Percentiles rank a stretch among this genome's conserved stretches.
These are phyloP conservation scores for Ginglymostoma cirratum DNA, from an alignment of 2,113 vertebrate genomes.

Conservation along the genomic window DNA sequence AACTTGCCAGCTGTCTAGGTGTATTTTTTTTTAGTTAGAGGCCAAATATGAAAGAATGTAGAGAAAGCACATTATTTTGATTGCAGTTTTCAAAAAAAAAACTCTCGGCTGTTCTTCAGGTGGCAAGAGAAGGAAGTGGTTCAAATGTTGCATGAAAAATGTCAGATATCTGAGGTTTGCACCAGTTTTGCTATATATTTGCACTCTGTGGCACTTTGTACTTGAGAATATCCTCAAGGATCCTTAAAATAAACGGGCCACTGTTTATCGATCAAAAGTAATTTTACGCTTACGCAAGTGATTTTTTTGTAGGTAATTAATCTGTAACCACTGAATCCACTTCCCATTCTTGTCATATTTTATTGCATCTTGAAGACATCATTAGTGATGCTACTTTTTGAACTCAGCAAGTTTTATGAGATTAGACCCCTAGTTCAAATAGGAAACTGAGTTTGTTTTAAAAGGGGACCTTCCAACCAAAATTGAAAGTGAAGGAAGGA, in stretches of 20 bases:
- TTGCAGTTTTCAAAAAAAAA: not conserved
- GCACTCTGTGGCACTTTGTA: not conserved
- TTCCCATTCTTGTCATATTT: slow-evolving; percentile 1
- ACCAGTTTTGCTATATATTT: not conserved
- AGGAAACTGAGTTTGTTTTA: not conserved
- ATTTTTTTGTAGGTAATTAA: not conserved
- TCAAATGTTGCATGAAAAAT: not conserved
- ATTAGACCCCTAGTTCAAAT: not conserved
- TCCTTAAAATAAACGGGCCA: not conserved
- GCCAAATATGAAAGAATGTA: not conserved
- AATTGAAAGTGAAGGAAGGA: slow-evolving; percentile 8
- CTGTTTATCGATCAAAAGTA: slow-evolving; percentile 22
- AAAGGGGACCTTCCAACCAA: not conserved
- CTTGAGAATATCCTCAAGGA: not conserved
- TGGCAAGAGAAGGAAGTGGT: not conserved
- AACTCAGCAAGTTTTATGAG: not conserved
- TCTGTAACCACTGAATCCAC: not conserved
- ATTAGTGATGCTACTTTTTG: not conserved
- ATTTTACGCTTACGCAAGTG: not conserved
- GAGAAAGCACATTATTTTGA: not conserved
- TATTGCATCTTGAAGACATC: not conserved
- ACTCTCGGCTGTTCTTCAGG: not conserved
- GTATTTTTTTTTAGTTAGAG: not conserved
- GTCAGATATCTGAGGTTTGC: slow-evolving; percentile 20
- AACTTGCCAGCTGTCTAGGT: not conserved